Evolutionary conservation across 1,140 invertebrate species (phyloP).

Genomic region (Trichonephila clavipes): DNA sequence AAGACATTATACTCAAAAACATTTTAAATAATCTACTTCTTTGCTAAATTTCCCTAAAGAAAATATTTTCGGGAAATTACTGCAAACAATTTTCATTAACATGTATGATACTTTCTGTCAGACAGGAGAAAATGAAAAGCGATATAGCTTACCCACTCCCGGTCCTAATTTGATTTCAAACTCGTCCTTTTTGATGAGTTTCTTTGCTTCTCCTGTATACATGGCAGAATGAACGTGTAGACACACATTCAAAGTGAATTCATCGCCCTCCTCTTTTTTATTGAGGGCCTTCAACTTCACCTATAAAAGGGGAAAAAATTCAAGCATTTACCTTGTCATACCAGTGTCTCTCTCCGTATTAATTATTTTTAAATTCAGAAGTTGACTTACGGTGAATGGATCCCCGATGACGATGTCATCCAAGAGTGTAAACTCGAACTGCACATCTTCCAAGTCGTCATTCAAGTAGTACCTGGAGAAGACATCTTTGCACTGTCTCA

Average conservation of each 20-base stretch:
- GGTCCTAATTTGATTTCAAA: constrained; percentile 86
- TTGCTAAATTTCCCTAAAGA: no score
- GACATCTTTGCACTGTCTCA: constrained; percentile 82
- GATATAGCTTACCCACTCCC: constrained; percentile 81
- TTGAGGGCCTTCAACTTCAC: constrained; percentile 87
- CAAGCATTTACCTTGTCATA: no score
- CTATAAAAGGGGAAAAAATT: constrained; percentile 77
- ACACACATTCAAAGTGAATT: constrained; percentile 86
- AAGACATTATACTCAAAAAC: no score
- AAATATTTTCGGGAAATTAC: no score
- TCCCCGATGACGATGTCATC: constrained; percentile 94
- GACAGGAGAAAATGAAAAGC: no score
- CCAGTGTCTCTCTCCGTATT: no score
- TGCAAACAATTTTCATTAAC: no score
- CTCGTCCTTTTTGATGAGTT: constrained; percentile 87
- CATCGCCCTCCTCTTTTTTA: constrained; percentile 83
- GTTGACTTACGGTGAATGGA: constrained; percentile 85
- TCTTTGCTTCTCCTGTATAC: constrained; percentile 88
- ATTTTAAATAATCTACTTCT: no score
- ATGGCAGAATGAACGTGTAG: constrained; percentile 89
- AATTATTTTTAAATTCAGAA: no score
- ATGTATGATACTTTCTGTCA: no score
- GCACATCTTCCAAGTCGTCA: constrained; percentile 92
- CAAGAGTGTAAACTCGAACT: constrained; percentile 89
- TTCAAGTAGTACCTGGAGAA: constrained; percentile 94